Base-by-base conservation (phyloP, 2,113 vertebrate species). In the Silurus glanis region DNA sequence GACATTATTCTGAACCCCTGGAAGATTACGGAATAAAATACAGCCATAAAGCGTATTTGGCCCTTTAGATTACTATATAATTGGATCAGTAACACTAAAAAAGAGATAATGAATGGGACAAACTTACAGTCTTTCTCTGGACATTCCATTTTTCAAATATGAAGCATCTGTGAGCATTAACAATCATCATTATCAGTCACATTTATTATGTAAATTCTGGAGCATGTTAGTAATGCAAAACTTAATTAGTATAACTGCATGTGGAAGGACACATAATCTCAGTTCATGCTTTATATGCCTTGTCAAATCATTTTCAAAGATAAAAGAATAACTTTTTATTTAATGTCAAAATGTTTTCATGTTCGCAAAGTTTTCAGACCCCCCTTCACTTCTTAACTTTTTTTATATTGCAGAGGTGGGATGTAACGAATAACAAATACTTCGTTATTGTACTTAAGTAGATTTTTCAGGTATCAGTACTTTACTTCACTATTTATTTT, bases 1-100 rank as follows among this genome's bases (percentile, higher is more conserved):
- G n/a, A 94, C 93, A 87, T 96, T 96, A 84, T 94, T 88, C 83
- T 93, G 94, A 72, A 96, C 89, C 85, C 94, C 97, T 99, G 92
- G 3, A 58, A 84, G 8, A 45, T 23, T 25, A 49, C 23, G 10
- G 23, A 25, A 81, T 19, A 45, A 59, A 55, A 66, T 69, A 64
- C 7, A 2, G 16, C 5, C n/a, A 23, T 58, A 45, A 82, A 58
- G 23, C n/a, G n/a, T 56, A 45, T 51, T 78, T 37, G 62, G 28
- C 14, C 45, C 21, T 23, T 82, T 6, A 80, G 1, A 47, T 49
- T 53, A 25, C 67, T 84, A 79, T 51, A 69, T 85, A 76, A 53
- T 37, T 74, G 16, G 83, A n/a, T 16, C 2, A 86, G 80, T 69
- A n/a, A 71, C 72, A 12, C 25, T 9, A 80, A 71, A 78, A 81